phyloP scores from a whole-genome alignment of 2,797 vertebrate genomes.

The Graptemys geographica region DNA sequence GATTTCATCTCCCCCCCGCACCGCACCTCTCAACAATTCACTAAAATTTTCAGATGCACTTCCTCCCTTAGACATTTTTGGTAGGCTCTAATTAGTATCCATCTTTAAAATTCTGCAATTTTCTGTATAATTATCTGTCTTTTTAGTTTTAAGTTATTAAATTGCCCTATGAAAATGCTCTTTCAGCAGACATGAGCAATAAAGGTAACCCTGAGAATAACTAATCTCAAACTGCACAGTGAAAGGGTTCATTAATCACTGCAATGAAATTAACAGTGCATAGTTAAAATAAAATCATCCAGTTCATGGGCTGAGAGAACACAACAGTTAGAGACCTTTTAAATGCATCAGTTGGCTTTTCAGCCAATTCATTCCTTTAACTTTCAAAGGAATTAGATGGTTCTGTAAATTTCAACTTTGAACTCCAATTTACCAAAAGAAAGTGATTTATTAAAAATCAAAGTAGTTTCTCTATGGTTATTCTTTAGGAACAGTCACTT shows the following conservation, averaged over 20 bases:
- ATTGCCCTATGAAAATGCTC: slow-evolving; percentile 42
- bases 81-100: slow-evolving; percentile 62
- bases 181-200: slow-evolving; percentile 48
- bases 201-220: slow-evolving; percentile 66
- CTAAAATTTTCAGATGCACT: slow-evolving; percentile 37
- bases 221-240: slow-evolving; percentile 50
- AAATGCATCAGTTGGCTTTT: slow-evolving; percentile 15
- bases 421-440: background rate
- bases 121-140: slow-evolving; percentile 62
- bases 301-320: slow-evolving; percentile 14
- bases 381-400: slow-evolving; percentile 30
- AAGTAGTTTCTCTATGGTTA: background rate
- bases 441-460: background rate
- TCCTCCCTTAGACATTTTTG: slow-evolving; percentile 66
- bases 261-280: slow-evolving; percentile 66
- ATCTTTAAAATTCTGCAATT: slow-evolving; percentile 58
- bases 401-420: slow-evolving; percentile 1
- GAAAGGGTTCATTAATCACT: slow-evolving; percentile 67
- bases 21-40: background rate
- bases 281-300: slow-evolving; percentile 63
- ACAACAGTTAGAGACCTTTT: slow-evolving; percentile 42
- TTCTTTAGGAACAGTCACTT: background rate
- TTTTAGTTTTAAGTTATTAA: slow-evolving; percentile 71
- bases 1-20: background rate
- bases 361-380: slow-evolving; percentile 47